Evolutionary conservation across 1,140 invertebrate species (phyloP).

Genomic region (Tetramorium alpestre): DNA sequence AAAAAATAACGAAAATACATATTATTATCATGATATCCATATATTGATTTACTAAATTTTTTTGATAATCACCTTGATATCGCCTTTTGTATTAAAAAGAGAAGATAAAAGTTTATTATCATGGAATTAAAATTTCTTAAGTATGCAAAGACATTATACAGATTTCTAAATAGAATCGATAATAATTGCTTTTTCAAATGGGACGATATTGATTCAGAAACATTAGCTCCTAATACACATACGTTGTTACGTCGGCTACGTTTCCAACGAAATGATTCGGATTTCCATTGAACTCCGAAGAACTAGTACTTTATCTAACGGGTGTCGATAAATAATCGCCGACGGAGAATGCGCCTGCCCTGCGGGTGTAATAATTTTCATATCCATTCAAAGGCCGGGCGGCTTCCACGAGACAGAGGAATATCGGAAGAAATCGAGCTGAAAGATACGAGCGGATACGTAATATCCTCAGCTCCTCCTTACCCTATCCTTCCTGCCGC

Average conservation of each 20-base stretch:
- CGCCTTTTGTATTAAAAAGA: neutral
- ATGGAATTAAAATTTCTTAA: neutral
- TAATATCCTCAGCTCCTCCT: conserved; percentile 63
- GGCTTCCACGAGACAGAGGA: conserved; percentile 72
- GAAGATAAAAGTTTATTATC: neutral
- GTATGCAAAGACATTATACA: neutral
- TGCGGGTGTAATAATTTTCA: conserved; percentile 73
- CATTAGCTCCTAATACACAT: conserved; percentile 44
- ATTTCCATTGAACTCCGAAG: conserved; percentile 71
- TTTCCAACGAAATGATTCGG: conserved; percentile 57
- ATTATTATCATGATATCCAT: neutral
- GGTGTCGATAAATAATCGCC: conserved; percentile 74
- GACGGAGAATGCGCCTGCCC: conserved; percentile 49
- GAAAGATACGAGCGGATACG: conserved; percentile 73
- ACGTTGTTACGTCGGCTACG: conserved; percentile 28
- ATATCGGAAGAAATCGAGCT: conserved; percentile 76
- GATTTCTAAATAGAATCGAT: neutral
- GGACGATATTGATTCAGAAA: conserved; percentile 22
- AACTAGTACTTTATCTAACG: conserved; percentile 66
- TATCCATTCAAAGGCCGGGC: conserved; percentile 67
- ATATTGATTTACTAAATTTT: neutral
- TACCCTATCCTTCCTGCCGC: neutral
- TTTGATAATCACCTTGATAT: neutral
- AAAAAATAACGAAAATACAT: neutral
- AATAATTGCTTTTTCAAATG: neutral